Evolutionary conservation across 2,113 vertebrate species (phyloP), one percentile per base, ranked within the genome.

Genomic region (Pardalotus punctatus): DNA sequence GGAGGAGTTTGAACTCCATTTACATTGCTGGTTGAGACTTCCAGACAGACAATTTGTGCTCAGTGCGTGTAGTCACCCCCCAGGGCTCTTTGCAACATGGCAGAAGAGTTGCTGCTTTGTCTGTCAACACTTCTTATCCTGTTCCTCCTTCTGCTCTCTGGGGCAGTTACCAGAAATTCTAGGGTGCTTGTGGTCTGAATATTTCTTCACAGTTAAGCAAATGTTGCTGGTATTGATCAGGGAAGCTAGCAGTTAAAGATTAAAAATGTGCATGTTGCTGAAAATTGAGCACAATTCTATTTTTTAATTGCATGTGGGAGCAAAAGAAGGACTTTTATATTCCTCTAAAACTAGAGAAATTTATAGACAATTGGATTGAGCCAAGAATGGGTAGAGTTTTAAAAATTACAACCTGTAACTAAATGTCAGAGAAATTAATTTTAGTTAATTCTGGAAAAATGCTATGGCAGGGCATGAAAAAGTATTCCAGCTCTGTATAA

Each of bases 61-160:
- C 21, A 53, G 48, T 9, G 7, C 29, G 16, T 70, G 51, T 22
- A 88, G 29, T 40, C 17, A 23, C 12, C 40, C 40, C 4, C 11
- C 20, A 48, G 29, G 29, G 66, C 84, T 82, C 33, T 94, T 94
- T 90, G 90, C 93, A 96, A 56, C 87, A 36, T 0, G 11, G 73
- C 81, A 91, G 29, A 77, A 71, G 47, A 53, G 35, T 62, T 80
- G 58, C 51, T 94, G 58, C 87, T 91, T 79, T 79, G 53, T 81
- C 76, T 95, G 81, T 90, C 74, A 92, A 80, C 67, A 27, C 25
- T 70, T 81, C 78, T 89, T 88, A 88, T 28, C 84, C 79, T 94
- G 93, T 96, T 96, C 90, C 67, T 94, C 72, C 88, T 94, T 86
- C 86, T 54, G 85, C 1, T 0, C 19, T 91, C 57, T 20, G 61